Conservation (phyloP, 2,113 vertebrate species). For the Conger conger region DNA sequence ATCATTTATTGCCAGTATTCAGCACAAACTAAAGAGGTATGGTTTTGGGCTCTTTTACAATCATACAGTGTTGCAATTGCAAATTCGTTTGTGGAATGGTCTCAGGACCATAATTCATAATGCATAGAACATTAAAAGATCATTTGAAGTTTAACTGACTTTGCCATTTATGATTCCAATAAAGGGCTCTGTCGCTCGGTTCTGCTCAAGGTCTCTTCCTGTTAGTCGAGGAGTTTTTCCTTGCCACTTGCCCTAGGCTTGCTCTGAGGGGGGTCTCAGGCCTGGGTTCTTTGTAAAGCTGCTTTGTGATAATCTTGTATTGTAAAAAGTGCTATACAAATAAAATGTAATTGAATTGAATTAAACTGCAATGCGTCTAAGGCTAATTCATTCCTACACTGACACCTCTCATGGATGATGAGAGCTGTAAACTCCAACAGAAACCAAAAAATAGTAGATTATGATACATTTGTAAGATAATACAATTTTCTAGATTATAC, state of each 20-base stretch:
- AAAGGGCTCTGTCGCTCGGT: background rate
- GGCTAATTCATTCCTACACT: background rate
- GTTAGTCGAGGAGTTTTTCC: no score
- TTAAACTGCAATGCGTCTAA: background rate
- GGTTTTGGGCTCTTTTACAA: background rate
- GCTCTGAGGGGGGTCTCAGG: no score
- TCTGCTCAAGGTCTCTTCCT: no score
- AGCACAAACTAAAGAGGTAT: background rate
- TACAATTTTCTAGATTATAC: no score
- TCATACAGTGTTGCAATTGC: background rate
- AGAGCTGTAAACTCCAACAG: background rate
- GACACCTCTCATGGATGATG: background rate
- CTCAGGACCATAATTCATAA: background rate
- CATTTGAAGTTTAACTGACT: background rate
- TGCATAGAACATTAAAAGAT: background rate
- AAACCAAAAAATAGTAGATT: no score
- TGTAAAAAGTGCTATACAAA: no score
- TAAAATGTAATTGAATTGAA: no score
- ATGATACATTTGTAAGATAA: no score
- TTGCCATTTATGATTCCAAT: background rate
- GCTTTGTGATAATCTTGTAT: no score
- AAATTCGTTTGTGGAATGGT: background rate
- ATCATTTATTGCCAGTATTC: background rate
- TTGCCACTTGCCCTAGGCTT: no score
- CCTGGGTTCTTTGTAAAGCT: no score